phyloP scores from a whole-genome alignment of 2,888 invertebrate species.

The Coelinius sp. region DNA sequence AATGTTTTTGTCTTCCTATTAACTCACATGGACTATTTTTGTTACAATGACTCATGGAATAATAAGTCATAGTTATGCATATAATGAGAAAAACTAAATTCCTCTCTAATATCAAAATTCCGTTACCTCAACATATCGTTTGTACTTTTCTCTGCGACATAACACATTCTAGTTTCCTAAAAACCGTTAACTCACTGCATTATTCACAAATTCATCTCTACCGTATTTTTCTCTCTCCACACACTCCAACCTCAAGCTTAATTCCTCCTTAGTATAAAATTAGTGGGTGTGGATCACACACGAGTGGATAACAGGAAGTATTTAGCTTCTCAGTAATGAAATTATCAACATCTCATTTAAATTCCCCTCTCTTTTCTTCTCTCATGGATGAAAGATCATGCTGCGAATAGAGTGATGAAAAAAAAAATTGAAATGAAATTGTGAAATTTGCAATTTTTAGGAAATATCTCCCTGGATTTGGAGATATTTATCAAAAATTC shows the following conservation, averaged over 20 bases:
- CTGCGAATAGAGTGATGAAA: neutral
- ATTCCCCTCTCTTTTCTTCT: neutral
- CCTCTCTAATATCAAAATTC: neutral
- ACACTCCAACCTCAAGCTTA: neutral
- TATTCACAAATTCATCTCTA: slow-evolving; percentile 39
- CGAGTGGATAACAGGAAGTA: slow-evolving; percentile 1
- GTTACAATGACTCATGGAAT: neutral
- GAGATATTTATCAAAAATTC: too few relatives aligned
- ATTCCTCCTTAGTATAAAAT: neutral
- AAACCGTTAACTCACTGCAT: slow-evolving; percentile 40
- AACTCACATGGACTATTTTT: neutral
- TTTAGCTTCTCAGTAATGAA: neutral
- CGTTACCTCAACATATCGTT: slow-evolving; percentile 23
- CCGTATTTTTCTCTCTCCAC: neutral
- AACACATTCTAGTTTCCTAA: slow-evolving; percentile 35
- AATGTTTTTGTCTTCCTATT: neutral
- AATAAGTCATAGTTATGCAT: neutral
- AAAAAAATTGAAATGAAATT: neutral
- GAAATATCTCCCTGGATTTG: too few relatives aligned
- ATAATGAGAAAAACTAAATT: neutral
- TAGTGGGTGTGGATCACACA: slow-evolving; percentile 9
- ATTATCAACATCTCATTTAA: neutral
- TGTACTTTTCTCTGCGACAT: slow-evolving; percentile 34
- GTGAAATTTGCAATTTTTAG: too few relatives aligned
- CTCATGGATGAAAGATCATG: neutral